A percentile compares a stretch with the other conserved stretches of the same genome.
phyloP scores from a whole-genome alignment of 2,888 invertebrate species.

The Willowsia nigromaculata region DNA sequence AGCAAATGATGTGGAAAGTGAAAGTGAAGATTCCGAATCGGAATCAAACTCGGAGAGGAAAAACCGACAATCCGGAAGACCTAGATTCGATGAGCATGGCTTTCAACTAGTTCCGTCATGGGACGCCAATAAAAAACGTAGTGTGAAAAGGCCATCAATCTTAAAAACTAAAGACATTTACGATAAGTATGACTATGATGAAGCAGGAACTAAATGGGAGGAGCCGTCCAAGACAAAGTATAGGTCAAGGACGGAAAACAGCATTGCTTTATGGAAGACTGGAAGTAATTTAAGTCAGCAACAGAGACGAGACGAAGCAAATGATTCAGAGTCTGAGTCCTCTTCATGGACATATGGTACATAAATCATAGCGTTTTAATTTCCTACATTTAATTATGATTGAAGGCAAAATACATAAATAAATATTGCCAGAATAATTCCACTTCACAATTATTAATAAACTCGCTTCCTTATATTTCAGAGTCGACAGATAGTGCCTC shows the following conservation, averaged over 20 bases:
- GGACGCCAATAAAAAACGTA: slow-evolving; percentile 49
- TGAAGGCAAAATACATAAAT: no score
- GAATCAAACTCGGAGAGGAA: slow-evolving; percentile 21
- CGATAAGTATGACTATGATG: slow-evolving; percentile 64
- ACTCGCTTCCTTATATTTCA: slow-evolving; percentile 24
- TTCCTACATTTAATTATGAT: background rate
- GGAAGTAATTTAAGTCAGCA: slow-evolving; percentile 63
- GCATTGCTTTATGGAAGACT: slow-evolving; percentile 69
- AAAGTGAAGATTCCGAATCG: slow-evolving; percentile 47
- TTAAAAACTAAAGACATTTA: slow-evolving; percentile 70
- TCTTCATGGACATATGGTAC: slow-evolving; percentile 66
- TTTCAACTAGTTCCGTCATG: slow-evolving; percentile 64
- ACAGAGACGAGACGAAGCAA: slow-evolving; percentile 8
- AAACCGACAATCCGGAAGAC: slow-evolving; percentile 56
- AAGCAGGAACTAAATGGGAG: slow-evolving; percentile 63
- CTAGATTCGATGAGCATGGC: slow-evolving; percentile 68
- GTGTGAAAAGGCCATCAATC: slow-evolving; percentile 52
- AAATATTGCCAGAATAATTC: no score
- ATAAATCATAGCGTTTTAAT: background rate
- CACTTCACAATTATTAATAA: no score
- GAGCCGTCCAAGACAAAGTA: slow-evolving; percentile 46
- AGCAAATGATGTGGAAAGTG: slow-evolving; percentile 63
- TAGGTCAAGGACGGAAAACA: slow-evolving; percentile 57
- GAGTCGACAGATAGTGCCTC: slow-evolving; percentile 62
- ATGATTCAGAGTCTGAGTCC: slow-evolving; percentile 63